Conservation (phyloP, 2,797 vertebrate genomes). For the Muraenolepis orangiensis region DNA sequence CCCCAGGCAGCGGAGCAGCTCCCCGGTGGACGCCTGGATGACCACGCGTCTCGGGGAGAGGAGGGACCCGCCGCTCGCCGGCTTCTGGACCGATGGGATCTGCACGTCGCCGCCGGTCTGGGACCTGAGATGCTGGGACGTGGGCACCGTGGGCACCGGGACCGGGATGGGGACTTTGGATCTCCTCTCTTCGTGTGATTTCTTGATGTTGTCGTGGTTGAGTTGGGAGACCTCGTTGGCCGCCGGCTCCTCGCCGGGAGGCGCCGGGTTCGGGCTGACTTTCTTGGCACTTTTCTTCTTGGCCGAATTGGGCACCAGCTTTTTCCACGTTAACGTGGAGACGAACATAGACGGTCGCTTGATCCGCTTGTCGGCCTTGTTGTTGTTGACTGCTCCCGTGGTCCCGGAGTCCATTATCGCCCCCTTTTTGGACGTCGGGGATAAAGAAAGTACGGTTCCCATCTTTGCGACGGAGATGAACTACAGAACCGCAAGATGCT, state of each 20-base stretch:
- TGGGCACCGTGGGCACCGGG: constrained; percentile 56
- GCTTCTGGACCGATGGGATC: constrained; percentile 65
- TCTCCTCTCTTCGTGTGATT: constrained; percentile 80
- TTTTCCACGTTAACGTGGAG: constrained; percentile 86
- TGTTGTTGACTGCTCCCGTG: constrained; percentile 48
- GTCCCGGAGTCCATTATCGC: constrained; percentile 72
- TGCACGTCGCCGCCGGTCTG: constrained; percentile 34
- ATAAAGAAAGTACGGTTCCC: constrained; percentile 93
- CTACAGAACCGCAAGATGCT: constrained; percentile 26
- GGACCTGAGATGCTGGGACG: not conserved
- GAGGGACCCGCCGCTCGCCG: constrained; percentile 64
- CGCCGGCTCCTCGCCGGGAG: constrained; percentile 34
- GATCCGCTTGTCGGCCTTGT: constrained; percentile 82
- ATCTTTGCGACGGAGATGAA: constrained; percentile 68
- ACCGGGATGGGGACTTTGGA: constrained; percentile 75
- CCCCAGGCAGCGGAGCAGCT: constrained; percentile 92
- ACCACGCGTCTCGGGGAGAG: constrained; percentile 84
- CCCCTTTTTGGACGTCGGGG: constrained; percentile 73
- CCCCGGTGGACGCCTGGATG: constrained; percentile 93
- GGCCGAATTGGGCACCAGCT: constrained; percentile 81
- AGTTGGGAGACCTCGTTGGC: constrained; percentile 69
- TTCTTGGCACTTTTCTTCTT: constrained; percentile 83
- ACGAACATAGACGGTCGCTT: constrained; percentile 86
- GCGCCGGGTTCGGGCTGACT: constrained; percentile 62
- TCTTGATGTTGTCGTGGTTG: constrained; percentile 70